A percentile compares a stretch with the other conserved stretches of the same genome.
Evolutionary conservation across 2,113 vertebrate species (phyloP).

Genomic region (Haemorhous mexicanus): DNA sequence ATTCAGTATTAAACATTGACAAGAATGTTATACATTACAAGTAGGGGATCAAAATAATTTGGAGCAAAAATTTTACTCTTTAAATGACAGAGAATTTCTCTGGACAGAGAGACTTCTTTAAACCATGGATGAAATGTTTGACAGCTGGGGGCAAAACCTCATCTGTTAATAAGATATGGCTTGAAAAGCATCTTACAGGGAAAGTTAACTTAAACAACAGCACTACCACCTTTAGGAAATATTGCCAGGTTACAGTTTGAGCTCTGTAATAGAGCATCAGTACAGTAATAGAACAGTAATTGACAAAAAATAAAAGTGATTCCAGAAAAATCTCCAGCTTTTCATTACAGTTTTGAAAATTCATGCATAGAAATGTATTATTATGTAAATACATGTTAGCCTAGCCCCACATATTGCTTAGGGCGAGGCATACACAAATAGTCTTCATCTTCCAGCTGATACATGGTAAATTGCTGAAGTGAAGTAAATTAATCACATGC

Average conservation of each 20-base stretch:
- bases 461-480: not conserved
- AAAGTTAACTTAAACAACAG: not conserved
- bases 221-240: not conserved
- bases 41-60: not conserved
- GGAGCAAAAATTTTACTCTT: not conserved
- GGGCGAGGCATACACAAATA: not conserved
- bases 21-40: not conserved
- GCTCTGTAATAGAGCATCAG: not conserved
- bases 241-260: not conserved
- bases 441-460: not conserved
- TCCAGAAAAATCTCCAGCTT: not conserved
- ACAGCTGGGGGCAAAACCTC: not conserved
- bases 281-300: not conserved
- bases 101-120: not conserved
- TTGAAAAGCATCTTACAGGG: not conserved
- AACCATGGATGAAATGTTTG: not conserved
- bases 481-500: conserved; percentile 11
- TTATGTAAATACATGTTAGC: not conserved
- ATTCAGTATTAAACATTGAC: not conserved
- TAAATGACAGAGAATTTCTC: not conserved
- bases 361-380: not conserved
- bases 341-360: not conserved
- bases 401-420: not conserved
- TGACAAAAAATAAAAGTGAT: not conserved
- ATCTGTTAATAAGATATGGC: not conserved